Evolutionary conservation across 2,888 invertebrate genomes (phyloP), one percentile per base, ranked within the genome.

Genomic region (Teleogryllus oceanicus): DNA sequence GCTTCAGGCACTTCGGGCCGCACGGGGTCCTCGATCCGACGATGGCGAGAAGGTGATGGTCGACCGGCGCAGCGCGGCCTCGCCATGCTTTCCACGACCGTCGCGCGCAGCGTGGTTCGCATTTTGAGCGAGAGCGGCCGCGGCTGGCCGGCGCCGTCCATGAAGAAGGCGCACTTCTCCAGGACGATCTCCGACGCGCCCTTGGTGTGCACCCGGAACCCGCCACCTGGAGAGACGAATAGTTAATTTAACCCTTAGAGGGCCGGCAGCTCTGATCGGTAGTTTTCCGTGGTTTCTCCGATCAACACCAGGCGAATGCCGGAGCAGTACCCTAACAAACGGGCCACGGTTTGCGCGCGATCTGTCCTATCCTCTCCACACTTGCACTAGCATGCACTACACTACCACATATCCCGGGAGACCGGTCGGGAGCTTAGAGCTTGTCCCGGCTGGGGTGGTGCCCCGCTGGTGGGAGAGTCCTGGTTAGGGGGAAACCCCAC

Each of bases 171-270:
- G n/a, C 84, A 90, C 89, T 90, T 90, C 84, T 89, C 88, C 83
- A 92, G 87, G 79, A 92, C 88, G 82, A 92, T 91, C 86, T 92
- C 92, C 5, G 91, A 90, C 79, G 92, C 92, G 82, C 92, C 92
- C 85, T 92, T 92, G 78, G 89, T 88, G 85, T 89, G 91, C 20
- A 92, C 86, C 62, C 91, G 86, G 85, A 86, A 91, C 20, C 90
- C 77, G 50, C 49, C 88, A 21, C 85, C 86, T 75, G 87, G 8
- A 5, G 37, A 8, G 8, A 8, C 0, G 5, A 1, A 8, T 37
- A 1, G 21, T 85, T 51, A 86, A 83, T 50, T 87, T 21, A 21
- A 1, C 21, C 21, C 21, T 21, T 21, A 21, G 21, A 21, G 21
- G 21, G 2, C 2, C 24, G 24, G 24, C 24, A 2, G 2, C 5